These are phyloP conservation scores for Lepidocyrtinus sp. DNA, from an alignment of 2,888 invertebrate species.

Conservation along the genomic window DNA sequence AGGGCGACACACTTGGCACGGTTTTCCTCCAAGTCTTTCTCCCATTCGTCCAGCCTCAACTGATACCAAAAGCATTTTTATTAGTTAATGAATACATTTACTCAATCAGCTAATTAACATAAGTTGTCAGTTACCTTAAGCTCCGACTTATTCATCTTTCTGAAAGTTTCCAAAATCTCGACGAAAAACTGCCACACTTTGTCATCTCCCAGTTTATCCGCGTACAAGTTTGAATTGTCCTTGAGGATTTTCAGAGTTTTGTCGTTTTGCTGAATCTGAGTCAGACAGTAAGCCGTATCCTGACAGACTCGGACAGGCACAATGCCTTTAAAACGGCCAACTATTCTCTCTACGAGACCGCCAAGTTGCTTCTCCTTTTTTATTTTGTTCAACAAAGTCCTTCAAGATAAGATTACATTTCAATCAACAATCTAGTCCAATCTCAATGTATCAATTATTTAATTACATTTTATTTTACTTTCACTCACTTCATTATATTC, in stretches of 20 bases:
- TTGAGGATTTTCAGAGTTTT: constrained; percentile 65
- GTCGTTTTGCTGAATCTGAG: constrained; percentile 64
- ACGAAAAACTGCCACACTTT: constrained; percentile 57
- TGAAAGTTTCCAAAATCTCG: constrained; percentile 50
- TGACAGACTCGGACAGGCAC: constrained; percentile 57
- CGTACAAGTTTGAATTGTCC: constrained; percentile 56
- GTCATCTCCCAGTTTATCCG: constrained; percentile 65
- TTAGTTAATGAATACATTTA: no score
- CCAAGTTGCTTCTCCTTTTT: constrained; percentile 66
- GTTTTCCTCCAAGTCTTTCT: constrained; percentile 56
- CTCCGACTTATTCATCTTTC: constrained; percentile 60
- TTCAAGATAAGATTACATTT: constrained; percentile 6
- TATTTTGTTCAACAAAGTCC: constrained; percentile 58
- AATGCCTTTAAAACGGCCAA: constrained; percentile 60
- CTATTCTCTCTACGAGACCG: constrained; percentile 64
- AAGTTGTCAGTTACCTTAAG: constrained; percentile 52
- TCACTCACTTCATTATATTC: constrained; percentile 65
- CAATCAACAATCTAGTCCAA: not conserved
- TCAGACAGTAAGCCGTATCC: constrained; percentile 64
- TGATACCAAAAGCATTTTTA: constrained; percentile 17
- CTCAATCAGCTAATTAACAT: not conserved
- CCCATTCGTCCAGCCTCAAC: constrained; percentile 62
- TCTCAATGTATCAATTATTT: not conserved
- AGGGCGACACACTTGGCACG: constrained; percentile 54
- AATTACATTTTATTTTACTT: not conserved